phyloP scores from a whole-genome alignment of 1,140 invertebrate genomes.

The Brachionus rotundiformis region DNA sequence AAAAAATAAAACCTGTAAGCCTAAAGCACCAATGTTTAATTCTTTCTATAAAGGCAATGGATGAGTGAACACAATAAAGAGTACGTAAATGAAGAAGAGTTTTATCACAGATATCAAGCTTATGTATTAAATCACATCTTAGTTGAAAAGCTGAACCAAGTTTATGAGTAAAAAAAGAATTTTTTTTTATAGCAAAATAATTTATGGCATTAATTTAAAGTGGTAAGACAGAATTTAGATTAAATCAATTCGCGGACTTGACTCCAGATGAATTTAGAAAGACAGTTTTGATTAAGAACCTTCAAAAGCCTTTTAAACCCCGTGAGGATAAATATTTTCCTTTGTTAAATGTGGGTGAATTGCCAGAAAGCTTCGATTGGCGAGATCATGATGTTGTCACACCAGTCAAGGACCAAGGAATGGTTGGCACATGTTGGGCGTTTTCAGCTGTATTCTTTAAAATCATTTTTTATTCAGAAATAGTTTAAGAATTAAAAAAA shows the following conservation, averaged over 20 bases:
- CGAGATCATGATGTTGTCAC: slow-evolving; percentile 50
- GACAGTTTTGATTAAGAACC: slow-evolving; percentile 30
- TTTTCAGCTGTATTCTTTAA: slow-evolving; percentile 50
- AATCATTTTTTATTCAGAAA: neutral
- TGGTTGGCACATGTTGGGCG: slow-evolving; percentile 50
- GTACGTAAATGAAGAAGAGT: neutral
- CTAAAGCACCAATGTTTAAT: neutral
- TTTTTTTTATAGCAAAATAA: neutral
- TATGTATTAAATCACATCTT: slow-evolving; percentile 21
- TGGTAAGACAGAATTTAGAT: slow-evolving; percentile 54
- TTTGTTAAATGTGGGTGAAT: neutral
- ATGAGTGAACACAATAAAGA: slow-evolving; percentile 1
- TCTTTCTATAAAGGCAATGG: slow-evolving; percentile 1
- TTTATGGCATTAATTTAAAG: neutral
- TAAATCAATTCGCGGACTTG: slow-evolving; percentile 61
- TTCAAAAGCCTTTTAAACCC: neutral
- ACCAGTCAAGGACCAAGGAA: slow-evolving; percentile 52
- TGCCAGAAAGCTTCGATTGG: slow-evolving; percentile 52
- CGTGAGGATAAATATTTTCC: slow-evolving; percentile 6
- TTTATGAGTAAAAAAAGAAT: neutral
- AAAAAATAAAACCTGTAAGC: neutral
- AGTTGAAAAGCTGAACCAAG: slow-evolving; percentile 28
- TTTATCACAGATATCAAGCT: slow-evolving; percentile 15
- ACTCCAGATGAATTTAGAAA: slow-evolving; percentile 51
- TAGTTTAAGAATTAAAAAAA: neutral